Conservation (phyloP, 2,113 vertebrate species). For the Urocolius indicus region DNA sequence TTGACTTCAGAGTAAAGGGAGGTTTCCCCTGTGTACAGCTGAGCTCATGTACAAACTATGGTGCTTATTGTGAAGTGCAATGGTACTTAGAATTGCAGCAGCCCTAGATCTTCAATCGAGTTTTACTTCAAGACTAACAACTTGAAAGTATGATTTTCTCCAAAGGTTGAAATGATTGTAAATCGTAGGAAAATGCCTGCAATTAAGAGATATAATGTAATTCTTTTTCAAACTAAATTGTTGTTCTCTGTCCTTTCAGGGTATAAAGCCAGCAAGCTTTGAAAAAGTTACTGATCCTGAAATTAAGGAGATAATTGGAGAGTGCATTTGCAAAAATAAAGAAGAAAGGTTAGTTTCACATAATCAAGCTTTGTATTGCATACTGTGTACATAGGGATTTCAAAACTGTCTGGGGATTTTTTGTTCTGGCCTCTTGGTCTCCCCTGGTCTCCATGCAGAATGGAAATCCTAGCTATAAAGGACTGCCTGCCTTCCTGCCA, state of each 20-base stretch:
- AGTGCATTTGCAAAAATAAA: constrained; percentile 96
- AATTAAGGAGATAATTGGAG: constrained; percentile 98
- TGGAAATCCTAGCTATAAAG: background rate
- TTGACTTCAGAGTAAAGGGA: background rate
- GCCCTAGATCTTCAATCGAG: background rate
- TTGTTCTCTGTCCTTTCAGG: constrained; percentile 74
- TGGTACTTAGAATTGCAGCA: background rate
- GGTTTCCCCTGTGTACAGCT: background rate
- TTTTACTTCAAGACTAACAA: background rate
- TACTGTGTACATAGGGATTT: background rate
- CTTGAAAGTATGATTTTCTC: background rate
- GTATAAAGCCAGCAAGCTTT: constrained; percentile 97
- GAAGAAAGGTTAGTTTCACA: constrained; percentile 90
- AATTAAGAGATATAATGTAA: background rate
- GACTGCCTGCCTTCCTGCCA: background rate
- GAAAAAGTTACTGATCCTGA: constrained; percentile 94
- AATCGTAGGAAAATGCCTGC: background rate
- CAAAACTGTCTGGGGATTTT: background rate
- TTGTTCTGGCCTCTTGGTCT: background rate
- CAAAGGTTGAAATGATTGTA: background rate
- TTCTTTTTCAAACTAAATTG: background rate
- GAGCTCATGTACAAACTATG: background rate
- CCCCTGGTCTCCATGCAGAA: background rate
- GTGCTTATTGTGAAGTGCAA: background rate
- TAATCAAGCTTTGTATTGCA: background rate